Percentiles rank a stretch among this genome's conserved stretches.
Conservation (phyloP, 2,797 vertebrate species). For the Erethizon dorsatum region DNA sequence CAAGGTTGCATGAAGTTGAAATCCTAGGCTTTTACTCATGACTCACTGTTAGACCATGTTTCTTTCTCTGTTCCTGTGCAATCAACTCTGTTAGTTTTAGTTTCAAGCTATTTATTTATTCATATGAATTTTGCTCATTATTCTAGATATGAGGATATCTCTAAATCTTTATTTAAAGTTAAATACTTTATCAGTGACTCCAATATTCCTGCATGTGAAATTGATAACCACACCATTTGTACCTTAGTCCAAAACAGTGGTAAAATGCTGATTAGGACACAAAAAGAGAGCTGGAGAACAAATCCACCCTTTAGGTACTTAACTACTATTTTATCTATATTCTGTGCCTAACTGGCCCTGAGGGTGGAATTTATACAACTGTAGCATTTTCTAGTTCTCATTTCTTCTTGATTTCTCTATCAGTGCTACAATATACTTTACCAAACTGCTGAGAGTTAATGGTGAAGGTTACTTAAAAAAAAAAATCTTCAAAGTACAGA, state of each 20-base stretch:
- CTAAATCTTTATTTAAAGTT: conserved; percentile 70
- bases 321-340: conserved; percentile 2
- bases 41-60: background rate
- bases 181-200: conserved; percentile 33
- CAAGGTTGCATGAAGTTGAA: background rate
- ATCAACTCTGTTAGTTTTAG: conserved; percentile 16
- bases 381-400: background rate
- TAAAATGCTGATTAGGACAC: conserved; percentile 36
- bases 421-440: background rate
- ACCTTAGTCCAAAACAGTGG: conserved; percentile 38
- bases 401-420: background rate
- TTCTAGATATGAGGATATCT: conserved; percentile 25
- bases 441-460: background rate
- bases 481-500: conserved; percentile 7
- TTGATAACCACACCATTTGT: background rate
- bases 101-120: conserved; percentile 54
- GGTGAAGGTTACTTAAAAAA: conserved; percentile 45
- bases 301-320: background rate
- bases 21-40: background rate
- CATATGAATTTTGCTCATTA: conserved; percentile 38
- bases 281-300: background rate
- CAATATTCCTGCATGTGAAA: conserved; percentile 39
- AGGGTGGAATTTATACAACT: background rate
- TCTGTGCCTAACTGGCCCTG: background rate
- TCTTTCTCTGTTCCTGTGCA: background rate